Conservation (phyloP, 2,888 invertebrate genomes). For the Calliscelio sp. region DNA sequence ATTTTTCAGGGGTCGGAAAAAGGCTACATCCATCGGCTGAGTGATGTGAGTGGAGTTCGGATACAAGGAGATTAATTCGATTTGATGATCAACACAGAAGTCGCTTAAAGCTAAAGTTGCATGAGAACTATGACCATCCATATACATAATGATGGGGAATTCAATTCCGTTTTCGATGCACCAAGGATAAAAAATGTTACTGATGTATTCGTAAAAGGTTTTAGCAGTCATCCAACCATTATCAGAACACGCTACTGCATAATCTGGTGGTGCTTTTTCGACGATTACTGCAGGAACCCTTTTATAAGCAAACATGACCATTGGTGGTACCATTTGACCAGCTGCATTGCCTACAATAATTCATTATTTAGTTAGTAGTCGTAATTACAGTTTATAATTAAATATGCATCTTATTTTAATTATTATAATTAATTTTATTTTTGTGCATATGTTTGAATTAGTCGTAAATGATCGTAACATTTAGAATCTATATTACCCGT, state of each 20-base stretch:
- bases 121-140: constrained; percentile 76
- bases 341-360: constrained; percentile 49
- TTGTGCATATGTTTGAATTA: no score
- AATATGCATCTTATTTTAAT: neutral
- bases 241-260: constrained; percentile 20
- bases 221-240: constrained; percentile 35
- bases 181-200: constrained; percentile 66
- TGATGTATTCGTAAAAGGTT: constrained; percentile 63
- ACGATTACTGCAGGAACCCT: constrained; percentile 78
- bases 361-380: constrained; percentile 15
- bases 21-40: constrained; percentile 36
- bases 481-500: constrained; percentile 4
- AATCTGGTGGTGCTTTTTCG: constrained; percentile 66
- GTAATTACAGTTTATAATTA: neutral
- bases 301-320: constrained; percentile 79
- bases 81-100: constrained; percentile 49
- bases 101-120: constrained; percentile 66
- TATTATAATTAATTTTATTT: constrained; percentile 10
- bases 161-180: constrained; percentile 55
- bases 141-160: constrained; percentile 72
- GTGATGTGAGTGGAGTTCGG: constrained; percentile 45
- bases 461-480: no score
- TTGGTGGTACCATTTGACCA: constrained; percentile 76
- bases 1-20: constrained; percentile 28
- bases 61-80: constrained; percentile 34